phyloP scores from a whole-genome alignment of 2,113 vertebrate species.

The Lasiurus borealis region DNA sequence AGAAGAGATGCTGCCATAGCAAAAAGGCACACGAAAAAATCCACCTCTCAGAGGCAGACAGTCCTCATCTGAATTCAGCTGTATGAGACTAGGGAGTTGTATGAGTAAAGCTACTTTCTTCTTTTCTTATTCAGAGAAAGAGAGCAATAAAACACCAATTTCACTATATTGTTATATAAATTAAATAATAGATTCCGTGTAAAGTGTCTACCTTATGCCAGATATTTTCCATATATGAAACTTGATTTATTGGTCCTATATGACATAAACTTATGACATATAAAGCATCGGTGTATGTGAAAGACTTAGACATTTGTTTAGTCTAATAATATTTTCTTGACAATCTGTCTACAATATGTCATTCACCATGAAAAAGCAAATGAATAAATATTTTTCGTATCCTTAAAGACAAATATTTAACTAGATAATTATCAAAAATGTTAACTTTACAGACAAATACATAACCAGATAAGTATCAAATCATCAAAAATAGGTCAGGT shows the following conservation, averaged over 20 bases:
- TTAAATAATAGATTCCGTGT: neutral
- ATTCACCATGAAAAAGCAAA: neutral
- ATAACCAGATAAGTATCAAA: neutral
- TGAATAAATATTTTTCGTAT: neutral
- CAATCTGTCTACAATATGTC: neutral
- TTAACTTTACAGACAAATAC: neutral
- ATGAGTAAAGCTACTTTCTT: neutral
- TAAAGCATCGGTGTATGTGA: neutral
- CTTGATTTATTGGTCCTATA: neutral
- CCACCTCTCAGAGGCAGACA: neutral
- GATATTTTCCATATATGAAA: neutral
- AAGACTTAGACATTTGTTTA: neutral
- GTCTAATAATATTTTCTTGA: conserved; percentile 2
- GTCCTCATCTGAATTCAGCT: neutral
- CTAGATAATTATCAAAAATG: neutral
- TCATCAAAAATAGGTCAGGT: neutral
- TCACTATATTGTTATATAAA: neutral
- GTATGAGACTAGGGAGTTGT: too few relatives aligned
- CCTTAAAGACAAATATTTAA: neutral
- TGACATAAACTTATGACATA: neutral
- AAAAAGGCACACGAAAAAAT: neutral
- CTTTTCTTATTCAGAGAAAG: neutral
- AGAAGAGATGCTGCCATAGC: neutral
- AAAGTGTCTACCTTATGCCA: neutral
- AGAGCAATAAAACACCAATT: neutral